These are phyloP conservation scores for Buathra laborator DNA, from an alignment of 2,888 invertebrate species.

Conservation along the genomic window DNA sequence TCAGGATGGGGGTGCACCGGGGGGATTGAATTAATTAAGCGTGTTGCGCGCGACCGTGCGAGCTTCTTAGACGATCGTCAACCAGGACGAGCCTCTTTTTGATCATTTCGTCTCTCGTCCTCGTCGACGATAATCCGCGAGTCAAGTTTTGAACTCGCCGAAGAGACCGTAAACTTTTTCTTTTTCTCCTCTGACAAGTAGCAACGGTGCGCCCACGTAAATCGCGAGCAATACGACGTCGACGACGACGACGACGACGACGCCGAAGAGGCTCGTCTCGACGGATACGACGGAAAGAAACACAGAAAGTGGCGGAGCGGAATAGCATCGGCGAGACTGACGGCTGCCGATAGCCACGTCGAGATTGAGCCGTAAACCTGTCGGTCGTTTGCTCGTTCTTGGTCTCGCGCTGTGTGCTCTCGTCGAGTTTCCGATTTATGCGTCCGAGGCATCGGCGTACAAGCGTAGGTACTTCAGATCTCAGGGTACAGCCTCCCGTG, in stretches of 20 bases:
- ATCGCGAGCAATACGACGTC: neutral
- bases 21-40: slow-evolving; percentile 31
- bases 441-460: neutral
- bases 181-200: slow-evolving; percentile 1
- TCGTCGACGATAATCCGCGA: slow-evolving; percentile 6
- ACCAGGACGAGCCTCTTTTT: slow-evolving; percentile 15
- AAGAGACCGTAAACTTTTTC: slow-evolving; percentile 25
- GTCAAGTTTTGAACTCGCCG: slow-evolving; percentile 1
- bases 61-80: slow-evolving; percentile 2
- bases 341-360: slow-evolving; percentile 53
- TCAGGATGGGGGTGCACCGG: neutral
- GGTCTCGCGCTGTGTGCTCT: slow-evolving; percentile 16
- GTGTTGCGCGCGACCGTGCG: slow-evolving; percentile 14
- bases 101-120: slow-evolving; percentile 7
- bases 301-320: slow-evolving; percentile 19
- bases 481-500: neutral
- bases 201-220: slow-evolving; percentile 32
- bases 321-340: slow-evolving; percentile 49
- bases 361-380: slow-evolving; percentile 68
- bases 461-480: slow-evolving; percentile 10
- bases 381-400: slow-evolving; percentile 52
- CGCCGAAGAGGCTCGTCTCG: slow-evolving; percentile 17
- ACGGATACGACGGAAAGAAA: slow-evolving; percentile 13
- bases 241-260: neutral
- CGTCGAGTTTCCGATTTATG: slow-evolving; percentile 58